Evolutionary conservation across 2,888 invertebrate species (phyloP).

Genomic region (Autographa gamma): DNA sequence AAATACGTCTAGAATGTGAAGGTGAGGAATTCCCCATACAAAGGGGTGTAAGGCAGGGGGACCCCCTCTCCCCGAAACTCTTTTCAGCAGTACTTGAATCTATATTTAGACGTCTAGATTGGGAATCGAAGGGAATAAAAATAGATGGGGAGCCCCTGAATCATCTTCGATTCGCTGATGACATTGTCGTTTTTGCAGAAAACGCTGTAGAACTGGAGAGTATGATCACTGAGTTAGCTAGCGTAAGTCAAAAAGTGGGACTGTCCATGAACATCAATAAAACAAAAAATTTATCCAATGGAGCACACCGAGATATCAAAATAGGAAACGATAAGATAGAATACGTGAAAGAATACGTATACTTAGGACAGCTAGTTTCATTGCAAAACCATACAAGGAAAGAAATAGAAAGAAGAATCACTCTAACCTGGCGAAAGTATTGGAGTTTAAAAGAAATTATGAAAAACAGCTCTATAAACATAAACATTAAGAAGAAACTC

Average conservation of each 20-base stretch:
- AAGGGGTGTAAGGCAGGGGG: neutral
- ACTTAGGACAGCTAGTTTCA: neutral
- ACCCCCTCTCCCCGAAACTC: neutral
- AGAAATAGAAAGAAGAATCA: neutral
- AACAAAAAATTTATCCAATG: neutral
- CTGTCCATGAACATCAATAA: neutral
- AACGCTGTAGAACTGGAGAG: neutral
- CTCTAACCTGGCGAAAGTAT: neutral
- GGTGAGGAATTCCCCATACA: neutral
- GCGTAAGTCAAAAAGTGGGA: neutral
- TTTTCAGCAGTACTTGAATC: neutral
- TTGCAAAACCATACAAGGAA: neutral
- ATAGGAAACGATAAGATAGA: neutral
- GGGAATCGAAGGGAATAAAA: neutral
- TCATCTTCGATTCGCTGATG: conserved; percentile 1
- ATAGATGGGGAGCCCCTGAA: neutral
- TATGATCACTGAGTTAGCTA: neutral
- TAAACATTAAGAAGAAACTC: neutral
- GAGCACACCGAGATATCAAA: neutral
- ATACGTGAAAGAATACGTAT: neutral
- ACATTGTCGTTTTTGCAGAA: neutral
- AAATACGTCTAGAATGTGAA: neutral
- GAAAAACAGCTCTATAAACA: neutral
- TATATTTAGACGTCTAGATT: neutral
- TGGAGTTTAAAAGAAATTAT: neutral